Evolutionary conservation across 2,113 vertebrate species (phyloP), one percentile per base, ranked within the genome.

Genomic region (Carassius gibelio): DNA sequence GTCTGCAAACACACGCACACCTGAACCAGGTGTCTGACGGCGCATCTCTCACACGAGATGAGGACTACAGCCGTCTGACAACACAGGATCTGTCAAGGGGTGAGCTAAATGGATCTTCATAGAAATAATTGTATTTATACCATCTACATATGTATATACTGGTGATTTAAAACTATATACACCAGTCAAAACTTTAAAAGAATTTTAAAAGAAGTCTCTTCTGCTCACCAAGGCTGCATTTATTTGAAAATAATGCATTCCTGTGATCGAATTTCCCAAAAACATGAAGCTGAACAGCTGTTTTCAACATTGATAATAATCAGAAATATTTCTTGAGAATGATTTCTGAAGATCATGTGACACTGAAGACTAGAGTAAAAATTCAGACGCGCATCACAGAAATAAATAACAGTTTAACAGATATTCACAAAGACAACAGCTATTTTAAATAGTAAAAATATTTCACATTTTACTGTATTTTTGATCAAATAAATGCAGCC

Each of bases 11-110:
- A 62, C 30, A 11, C 1, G 15, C 30, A 0, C 76, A 79, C 76
- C 57, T 79, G 57, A 15, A 3, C 57, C 76, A 79, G 76, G 57
- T 62, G 76, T 62, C 19, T 77, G 30, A 68, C 30, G 10, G 48
- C 4, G 6, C 2, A 14, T 61, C 76, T 36, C 19, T 79, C 17
- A 38, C 9, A 23, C 10, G 2, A 13, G 21, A 75, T 2, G 2
- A 36, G 6, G 5, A 36, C 15, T 55, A 55, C 14, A 14, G 2
- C 30, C 14, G 5, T 34, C 14, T 68, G 64, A 10, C 13, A 68
- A 68, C 64, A 68, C 57, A 2, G 21, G 57, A 34, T 26, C 11
- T 13, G 26, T 75, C 34, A 71, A 21, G 1, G 8, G 21, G 68
- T 71, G 68, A 71, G 4, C 68, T 52, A 26, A 52, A 26, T 2